Evolutionary conservation across 2,888 invertebrate species (phyloP).

Genomic region (Nycteola revayana): DNA sequence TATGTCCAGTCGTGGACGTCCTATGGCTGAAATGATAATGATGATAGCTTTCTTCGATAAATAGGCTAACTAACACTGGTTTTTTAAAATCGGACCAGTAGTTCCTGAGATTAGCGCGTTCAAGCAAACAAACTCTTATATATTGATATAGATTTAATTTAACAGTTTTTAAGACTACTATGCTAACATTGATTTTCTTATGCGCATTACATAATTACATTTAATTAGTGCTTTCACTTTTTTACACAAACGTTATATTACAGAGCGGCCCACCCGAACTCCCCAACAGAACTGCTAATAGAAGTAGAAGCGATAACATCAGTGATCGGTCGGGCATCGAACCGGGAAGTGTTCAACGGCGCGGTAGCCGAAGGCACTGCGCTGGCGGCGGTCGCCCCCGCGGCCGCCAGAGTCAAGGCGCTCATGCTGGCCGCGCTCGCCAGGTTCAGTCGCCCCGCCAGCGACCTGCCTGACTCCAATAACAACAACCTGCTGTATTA

Average conservation of each 20-base stretch:
- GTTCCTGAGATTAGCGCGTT: too few species aligned
- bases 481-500: constrained; percentile 43
- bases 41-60: too few species aligned
- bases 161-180: too few species aligned
- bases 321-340: constrained; percentile 86
- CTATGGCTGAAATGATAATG: too few species aligned
- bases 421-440: constrained; percentile 89
- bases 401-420: constrained; percentile 85
- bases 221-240: too few species aligned
- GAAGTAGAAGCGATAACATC: constrained; percentile 90
- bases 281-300: constrained; percentile 85
- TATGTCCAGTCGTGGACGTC: too few species aligned
- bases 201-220: too few species aligned
- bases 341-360: constrained; percentile 65
- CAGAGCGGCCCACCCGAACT: constrained; percentile 79
- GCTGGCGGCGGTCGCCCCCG: constrained; percentile 5
- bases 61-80: too few species aligned
- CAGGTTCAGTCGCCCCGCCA: constrained; percentile 77
- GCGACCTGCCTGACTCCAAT: constrained; percentile 29
- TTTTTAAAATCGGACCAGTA: too few species aligned
- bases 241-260: too few species aligned
- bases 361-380: constrained; percentile 43
- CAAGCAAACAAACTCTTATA: neutral
- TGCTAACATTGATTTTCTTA: too few species aligned
- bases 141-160: neutral